Evolutionary conservation across 2,797 vertebrate species (phyloP).

Genomic region (Lutjanus argentimaculatus): DNA sequence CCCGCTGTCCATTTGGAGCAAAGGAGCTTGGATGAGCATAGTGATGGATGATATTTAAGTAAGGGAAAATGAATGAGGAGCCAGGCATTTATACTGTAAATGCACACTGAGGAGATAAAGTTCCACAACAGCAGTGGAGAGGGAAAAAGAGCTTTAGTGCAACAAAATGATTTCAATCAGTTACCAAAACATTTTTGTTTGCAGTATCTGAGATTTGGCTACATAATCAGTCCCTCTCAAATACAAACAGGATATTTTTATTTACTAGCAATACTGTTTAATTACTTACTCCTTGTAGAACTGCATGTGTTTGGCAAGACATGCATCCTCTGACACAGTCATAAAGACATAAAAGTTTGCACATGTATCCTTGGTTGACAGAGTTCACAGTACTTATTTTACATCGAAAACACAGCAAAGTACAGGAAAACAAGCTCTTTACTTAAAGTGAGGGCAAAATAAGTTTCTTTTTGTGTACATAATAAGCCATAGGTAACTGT

Average conservation of each 20-base stretch:
- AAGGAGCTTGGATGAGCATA: slow-evolving; percentile 49
- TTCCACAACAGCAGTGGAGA: not conserved
- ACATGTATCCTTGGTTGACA: slow-evolving; percentile 11
- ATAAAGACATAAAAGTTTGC: slow-evolving; percentile 35
- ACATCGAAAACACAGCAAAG: slow-evolving; percentile 13
- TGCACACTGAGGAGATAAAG: slow-evolving; percentile 29
- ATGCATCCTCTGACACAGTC: slow-evolving; percentile 29
- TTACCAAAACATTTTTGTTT: slow-evolving; percentile 14
- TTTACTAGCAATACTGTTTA: slow-evolving; percentile 24
- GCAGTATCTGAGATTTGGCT: slow-evolving; percentile 18
- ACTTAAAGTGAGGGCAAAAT: not conserved
- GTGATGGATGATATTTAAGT: slow-evolving; percentile 71
- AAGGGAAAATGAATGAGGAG: slow-evolving; percentile 43
- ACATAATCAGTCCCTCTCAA: slow-evolving; percentile 13
- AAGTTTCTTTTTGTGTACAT: slow-evolving; percentile 8
- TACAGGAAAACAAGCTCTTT: not conserved
- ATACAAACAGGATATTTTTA: slow-evolving; percentile 6
- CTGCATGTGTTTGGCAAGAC: slow-evolving; percentile 20
- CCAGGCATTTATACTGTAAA: slow-evolving; percentile 45
- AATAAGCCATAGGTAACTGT: not conserved
- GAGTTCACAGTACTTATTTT: slow-evolving; percentile 16
- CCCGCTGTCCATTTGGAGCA: slow-evolving; percentile 58
- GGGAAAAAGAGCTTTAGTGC: slow-evolving; percentile 5
- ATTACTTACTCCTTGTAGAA: slow-evolving; percentile 13
- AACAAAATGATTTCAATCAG: slow-evolving; percentile 10